These are phyloP conservation scores for Lagria hirta DNA, from an alignment of 2,888 invertebrate genomes.

Conservation along the genomic window DNA sequence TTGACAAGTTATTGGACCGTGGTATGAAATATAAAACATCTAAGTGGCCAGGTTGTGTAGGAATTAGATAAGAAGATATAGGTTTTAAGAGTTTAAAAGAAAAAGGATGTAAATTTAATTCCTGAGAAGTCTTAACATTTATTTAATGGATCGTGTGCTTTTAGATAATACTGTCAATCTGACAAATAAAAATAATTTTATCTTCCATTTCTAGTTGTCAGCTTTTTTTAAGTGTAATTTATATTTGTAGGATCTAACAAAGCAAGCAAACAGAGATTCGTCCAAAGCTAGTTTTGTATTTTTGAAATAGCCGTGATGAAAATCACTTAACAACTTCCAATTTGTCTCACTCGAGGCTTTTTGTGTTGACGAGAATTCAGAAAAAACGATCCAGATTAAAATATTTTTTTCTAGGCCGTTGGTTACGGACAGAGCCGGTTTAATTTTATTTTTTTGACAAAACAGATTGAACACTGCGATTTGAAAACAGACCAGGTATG, in stretches of 20 bases:
- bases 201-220: conserved; percentile 11
- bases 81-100: conserved; percentile 9
- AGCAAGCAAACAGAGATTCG: no score
- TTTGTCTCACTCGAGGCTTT: conserved; percentile 11
- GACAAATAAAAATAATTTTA: conserved; percentile 14
- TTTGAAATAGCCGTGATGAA: conserved; percentile 12
- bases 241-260: conserved; percentile 11
- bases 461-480: no score
- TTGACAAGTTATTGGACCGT: no score
- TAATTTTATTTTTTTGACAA: no score
- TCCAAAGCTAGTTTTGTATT: conserved; percentile 10
- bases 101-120: conserved; percentile 13
- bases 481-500: no score
- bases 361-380: conserved; percentile 6
- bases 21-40: no score
- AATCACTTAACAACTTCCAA: conserved; percentile 18
- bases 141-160: conserved; percentile 12
- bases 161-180: conserved; percentile 19
- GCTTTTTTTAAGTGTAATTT: conserved; percentile 10
- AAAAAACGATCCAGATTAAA: conserved; percentile 17
- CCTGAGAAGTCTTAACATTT: conserved; percentile 6
- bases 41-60: no score
- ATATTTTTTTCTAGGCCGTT: conserved; percentile 11
- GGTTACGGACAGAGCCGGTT: no score
- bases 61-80: conserved; percentile 6